Conservation (phyloP, 2,888 invertebrate genomes). For the Meteorus colon region DNA sequence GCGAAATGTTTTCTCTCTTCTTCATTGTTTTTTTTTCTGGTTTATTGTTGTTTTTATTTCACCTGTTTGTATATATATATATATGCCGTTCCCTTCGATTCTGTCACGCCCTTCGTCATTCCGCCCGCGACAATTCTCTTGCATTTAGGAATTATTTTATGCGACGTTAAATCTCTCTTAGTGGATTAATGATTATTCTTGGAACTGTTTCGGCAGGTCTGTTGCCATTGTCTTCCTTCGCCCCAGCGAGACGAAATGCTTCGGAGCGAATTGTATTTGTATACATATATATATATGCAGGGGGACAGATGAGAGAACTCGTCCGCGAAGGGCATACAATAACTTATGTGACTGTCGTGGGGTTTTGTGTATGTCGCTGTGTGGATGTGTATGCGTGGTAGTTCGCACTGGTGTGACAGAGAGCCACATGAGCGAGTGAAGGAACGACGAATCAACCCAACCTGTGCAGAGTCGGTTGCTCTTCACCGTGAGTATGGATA, state of each 20-base stretch:
- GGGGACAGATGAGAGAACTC: constrained; percentile 32
- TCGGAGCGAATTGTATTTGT: constrained; percentile 3
- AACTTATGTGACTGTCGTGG: constrained; percentile 61
- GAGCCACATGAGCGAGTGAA: background rate
- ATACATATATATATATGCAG: background rate
- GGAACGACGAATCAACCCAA: background rate
- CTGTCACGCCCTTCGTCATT: constrained; percentile 7
- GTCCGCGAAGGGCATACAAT: constrained; percentile 52
- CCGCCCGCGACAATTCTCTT: constrained; percentile 32
- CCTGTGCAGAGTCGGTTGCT: background rate
- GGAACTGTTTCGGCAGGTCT: constrained; percentile 51
- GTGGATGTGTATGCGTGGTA: constrained; percentile 18
- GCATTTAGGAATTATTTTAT: constrained; percentile 58
- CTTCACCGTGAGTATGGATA: background rate
- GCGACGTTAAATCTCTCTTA: constrained; percentile 51
- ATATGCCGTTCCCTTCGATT: background rate
- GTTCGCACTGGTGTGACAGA: background rate
- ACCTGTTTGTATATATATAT: background rate
- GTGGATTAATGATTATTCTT: constrained; percentile 56
- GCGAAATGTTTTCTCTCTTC: constrained; percentile 23
- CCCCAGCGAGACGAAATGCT: constrained; percentile 34
- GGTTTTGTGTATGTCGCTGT: constrained; percentile 54
- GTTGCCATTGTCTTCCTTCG: constrained; percentile 49
- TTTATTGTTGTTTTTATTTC: constrained; percentile 25
- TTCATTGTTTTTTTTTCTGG: constrained; percentile 4